Percentiles rank a stretch among this genome's conserved stretches.
Evolutionary conservation across 1,140 invertebrate species (phyloP).

Genomic region (Eurosta solidaginis): DNA sequence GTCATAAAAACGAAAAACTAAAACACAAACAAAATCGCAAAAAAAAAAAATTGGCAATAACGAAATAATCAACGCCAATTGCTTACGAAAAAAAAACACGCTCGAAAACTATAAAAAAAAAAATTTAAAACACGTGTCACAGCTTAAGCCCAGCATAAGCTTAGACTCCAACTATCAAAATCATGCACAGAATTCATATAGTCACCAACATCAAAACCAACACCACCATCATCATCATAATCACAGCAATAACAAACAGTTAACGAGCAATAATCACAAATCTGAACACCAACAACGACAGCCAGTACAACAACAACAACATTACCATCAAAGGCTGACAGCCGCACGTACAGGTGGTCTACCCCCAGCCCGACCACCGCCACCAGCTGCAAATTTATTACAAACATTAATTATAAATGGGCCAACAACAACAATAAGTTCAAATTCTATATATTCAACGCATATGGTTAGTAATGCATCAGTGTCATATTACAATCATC

Average conservation of each 20-base stretch:
- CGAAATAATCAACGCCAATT: not conserved
- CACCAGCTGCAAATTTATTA: constrained; percentile 36
- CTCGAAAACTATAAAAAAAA: not conserved
- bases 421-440: constrained; percentile 10
- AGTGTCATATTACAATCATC: not conserved
- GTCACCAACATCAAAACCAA: not conserved
- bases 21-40: not conserved
- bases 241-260: constrained; percentile 11
- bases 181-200: not conserved
- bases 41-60: not conserved
- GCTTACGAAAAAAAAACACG: not conserved
- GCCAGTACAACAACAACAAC: not conserved
- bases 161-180: constrained; percentile 35
- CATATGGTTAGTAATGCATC: not conserved
- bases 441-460: constrained; percentile 10
- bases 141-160: constrained; percentile 53
- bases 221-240: not conserved
- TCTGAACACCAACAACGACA: constrained; percentile 28
- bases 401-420: constrained; percentile 28
- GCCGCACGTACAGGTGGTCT: constrained; percentile 30
- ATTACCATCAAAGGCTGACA: not conserved
- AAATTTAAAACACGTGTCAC: constrained; percentile 28
- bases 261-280: constrained; percentile 34
- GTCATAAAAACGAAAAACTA: not conserved
- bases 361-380: constrained; percentile 51